Percentiles rank a stretch among this genome's conserved stretches.
phyloP scores from a whole-genome alignment of 2,797 vertebrate genomes.

The Eremophila alpestris region DNA sequence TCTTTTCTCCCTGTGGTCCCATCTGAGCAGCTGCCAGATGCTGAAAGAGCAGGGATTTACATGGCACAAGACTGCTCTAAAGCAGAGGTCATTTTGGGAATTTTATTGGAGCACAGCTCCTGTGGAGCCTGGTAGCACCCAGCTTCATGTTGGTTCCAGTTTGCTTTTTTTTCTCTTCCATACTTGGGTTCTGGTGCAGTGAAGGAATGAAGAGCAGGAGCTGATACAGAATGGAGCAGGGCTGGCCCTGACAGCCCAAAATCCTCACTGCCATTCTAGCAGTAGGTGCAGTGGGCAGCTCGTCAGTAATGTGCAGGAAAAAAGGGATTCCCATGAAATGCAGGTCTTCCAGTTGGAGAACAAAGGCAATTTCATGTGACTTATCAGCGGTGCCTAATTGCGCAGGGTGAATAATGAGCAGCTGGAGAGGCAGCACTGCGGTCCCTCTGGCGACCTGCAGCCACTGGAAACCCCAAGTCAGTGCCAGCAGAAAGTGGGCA shows the following conservation, averaged over 20 bases:
- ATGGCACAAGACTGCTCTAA: neutral
- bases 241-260: neutral
- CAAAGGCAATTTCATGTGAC: slow-evolving; percentile 57
- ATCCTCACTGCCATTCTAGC: neutral
- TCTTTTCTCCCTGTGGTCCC: neutral
- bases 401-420: slow-evolving; percentile 59
- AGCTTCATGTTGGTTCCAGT: neutral
- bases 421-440: neutral
- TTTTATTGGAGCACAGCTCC: neutral
- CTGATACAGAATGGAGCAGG: fast-evolving
- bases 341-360: slow-evolving; percentile 50
- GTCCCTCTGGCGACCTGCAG: slow-evolving; percentile 11
- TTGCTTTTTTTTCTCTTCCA: neutral
- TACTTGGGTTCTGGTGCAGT: neutral
- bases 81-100: neutral
- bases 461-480: neutral
- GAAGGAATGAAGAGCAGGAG: neutral
- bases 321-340: neutral
- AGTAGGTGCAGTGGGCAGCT: neutral
- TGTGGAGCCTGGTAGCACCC: neutral
- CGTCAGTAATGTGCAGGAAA: neutral
- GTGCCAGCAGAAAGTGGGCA: neutral
- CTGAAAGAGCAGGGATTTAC: neutral
- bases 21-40: neutral
- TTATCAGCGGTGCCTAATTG: slow-evolving; percentile 52